phyloP scores from a whole-genome alignment of 2,888 invertebrate genomes.

The Gandaritis pyraliata region DNA sequence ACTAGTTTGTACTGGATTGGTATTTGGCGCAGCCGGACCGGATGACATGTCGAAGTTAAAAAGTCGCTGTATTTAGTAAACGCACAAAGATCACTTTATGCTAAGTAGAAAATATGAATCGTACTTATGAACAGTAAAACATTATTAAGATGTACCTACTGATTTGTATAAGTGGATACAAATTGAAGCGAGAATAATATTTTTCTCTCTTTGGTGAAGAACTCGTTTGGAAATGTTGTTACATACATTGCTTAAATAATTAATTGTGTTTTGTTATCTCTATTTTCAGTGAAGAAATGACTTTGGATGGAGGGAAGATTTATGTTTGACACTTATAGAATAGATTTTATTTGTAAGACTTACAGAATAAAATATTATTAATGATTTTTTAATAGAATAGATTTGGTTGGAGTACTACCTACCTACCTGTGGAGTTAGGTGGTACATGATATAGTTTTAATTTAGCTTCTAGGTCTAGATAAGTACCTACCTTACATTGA shows the following conservation, averaged over 20 bases:
- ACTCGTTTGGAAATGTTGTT: neutral
- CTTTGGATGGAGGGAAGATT: slow-evolving; percentile 19
- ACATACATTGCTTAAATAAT: neutral
- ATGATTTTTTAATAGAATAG: neutral
- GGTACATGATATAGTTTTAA: neutral
- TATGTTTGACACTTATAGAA: neutral
- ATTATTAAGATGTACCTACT: too few species aligned
- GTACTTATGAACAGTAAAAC: too few species aligned
- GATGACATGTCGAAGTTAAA: too few species aligned
- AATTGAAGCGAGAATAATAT: too few species aligned
- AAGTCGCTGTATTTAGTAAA: too few species aligned
- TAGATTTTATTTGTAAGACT: neutral
- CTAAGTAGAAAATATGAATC: too few species aligned
- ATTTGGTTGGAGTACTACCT: neutral
- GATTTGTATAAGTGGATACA: too few species aligned
- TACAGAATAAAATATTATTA: too few species aligned
- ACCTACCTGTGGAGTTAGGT: neutral
- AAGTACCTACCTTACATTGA: neutral
- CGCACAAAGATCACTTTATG: too few species aligned
- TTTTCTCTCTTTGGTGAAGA: too few species aligned
- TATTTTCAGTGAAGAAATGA: slow-evolving; percentile 20
- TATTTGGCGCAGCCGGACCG: too few species aligned
- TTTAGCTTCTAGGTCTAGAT: neutral
- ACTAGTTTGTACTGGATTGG: too few species aligned
- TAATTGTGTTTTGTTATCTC: slow-evolving; percentile 13